These are phyloP conservation scores for Troglohyphantes excavatus DNA, from an alignment of 2,888 invertebrate genomes.

Conservation along the genomic window DNA sequence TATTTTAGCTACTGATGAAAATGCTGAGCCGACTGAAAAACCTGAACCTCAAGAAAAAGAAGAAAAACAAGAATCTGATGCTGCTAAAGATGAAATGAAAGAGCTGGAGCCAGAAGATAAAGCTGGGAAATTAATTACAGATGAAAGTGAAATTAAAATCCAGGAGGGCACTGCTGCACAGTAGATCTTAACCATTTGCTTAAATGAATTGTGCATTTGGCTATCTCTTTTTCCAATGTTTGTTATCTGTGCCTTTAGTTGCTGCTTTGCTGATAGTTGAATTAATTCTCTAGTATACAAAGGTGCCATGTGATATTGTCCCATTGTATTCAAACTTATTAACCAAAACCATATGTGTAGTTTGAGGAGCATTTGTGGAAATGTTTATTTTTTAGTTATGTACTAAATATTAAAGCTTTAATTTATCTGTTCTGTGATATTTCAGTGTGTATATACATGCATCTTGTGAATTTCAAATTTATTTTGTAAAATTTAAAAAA, in stretches of 20 bases:
- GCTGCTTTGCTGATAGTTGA: slow-evolving; percentile 66
- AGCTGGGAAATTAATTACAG: slow-evolving; percentile 66
- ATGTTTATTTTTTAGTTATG: slow-evolving; percentile 28
- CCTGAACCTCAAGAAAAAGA: slow-evolving; percentile 67
- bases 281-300: slow-evolving; percentile 8
- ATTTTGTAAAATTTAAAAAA: slow-evolving; percentile 5
- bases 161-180: slow-evolving; percentile 58
- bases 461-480: slow-evolving; percentile 41
- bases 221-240: slow-evolving; percentile 38
- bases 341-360: slow-evolving; percentile 10
- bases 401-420: slow-evolving; percentile 47
- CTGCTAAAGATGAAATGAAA: slow-evolving; percentile 63
- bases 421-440: slow-evolving; percentile 68
- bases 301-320: slow-evolving; percentile 11
- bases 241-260: slow-evolving; percentile 71
- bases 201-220: slow-evolving; percentile 45
- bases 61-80: slow-evolving; percentile 37
- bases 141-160: slow-evolving; percentile 55
- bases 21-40: slow-evolving; percentile 48
- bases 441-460: slow-evolving; percentile 71
- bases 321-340: slow-evolving; percentile 6
- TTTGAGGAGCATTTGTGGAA: slow-evolving; percentile 11
- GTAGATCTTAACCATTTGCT: slow-evolving; percentile 45
- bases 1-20: slow-evolving; percentile 61
- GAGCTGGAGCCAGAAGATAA: slow-evolving; percentile 79